Percentiles rank a stretch among this genome's conserved stretches.
Evolutionary conservation across 92 coral and sea anemone genomes (phyloP).

Genomic region (Palythoa grandiflora): DNA sequence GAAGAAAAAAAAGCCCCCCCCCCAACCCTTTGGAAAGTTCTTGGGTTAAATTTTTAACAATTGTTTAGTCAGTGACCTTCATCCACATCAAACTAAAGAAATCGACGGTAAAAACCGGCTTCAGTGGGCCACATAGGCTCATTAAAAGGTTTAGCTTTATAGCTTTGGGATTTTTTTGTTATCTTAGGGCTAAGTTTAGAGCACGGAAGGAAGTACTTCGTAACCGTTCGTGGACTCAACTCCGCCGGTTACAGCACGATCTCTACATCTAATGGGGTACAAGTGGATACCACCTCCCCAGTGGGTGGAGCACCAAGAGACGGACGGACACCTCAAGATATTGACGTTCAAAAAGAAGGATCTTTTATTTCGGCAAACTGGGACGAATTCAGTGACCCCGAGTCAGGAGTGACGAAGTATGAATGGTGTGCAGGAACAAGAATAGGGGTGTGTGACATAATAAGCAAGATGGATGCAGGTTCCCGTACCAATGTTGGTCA

Average conservation of each 20-base stretch:
- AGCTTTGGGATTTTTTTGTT: too few relatives aligned
- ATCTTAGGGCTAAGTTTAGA: conserved; percentile 71
- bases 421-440: conserved; percentile 90
- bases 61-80: too few relatives aligned
- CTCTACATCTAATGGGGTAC: conserved; percentile 83
- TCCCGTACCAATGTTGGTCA: conserved; percentile 63
- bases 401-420: conserved; percentile 82
- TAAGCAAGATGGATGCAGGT: conserved; percentile 66
- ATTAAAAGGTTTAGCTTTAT: background rate
- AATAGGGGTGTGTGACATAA: conserved; percentile 84
- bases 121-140: too few relatives aligned
- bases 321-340: conserved; percentile 72
- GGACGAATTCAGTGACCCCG: conserved; percentile 87
- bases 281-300: conserved; percentile 88
- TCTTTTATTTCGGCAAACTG: conserved; percentile 86
- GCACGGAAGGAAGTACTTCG: conserved; percentile 78
- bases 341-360: conserved; percentile 77
- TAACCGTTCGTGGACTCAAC: conserved; percentile 80
- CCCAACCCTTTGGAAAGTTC: too few relatives aligned
- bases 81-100: too few relatives aligned
- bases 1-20: too few relatives aligned
- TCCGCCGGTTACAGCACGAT: conserved; percentile 80
- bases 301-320: conserved; percentile 79
- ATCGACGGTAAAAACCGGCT: too few relatives aligned
- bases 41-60: too few relatives aligned